phyloP scores from a whole-genome alignment of 2,888 invertebrate species.

The Orthosia cruda region DNA sequence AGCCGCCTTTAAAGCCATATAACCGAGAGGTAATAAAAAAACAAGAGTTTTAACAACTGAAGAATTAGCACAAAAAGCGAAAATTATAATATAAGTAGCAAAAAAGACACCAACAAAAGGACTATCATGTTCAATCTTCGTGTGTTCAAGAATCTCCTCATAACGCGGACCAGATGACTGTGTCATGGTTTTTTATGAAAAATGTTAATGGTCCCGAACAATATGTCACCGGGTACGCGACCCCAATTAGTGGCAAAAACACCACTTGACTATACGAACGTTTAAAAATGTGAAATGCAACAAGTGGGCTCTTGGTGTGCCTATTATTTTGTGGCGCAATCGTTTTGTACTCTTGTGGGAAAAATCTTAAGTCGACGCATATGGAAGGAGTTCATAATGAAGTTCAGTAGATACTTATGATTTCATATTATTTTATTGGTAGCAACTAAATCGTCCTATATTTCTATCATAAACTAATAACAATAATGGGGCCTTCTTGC shows the following conservation, averaged over 20 bases:
- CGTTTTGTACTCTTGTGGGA: conserved; percentile 32
- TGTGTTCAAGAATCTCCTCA: conserved; percentile 31
- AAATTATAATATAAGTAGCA: conserved; percentile 8
- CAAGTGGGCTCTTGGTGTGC: conserved; percentile 66
- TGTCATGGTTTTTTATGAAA: conserved; percentile 66
- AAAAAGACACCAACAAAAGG: conserved; percentile 13
- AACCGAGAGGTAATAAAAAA: not conserved
- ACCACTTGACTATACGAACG: conserved; percentile 63
- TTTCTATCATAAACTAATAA: not conserved
- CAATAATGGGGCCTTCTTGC: not conserved
- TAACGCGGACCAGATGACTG: conserved; percentile 65
- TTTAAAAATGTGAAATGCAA: conserved; percentile 68
- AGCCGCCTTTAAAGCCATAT: not conserved
- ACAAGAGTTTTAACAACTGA: not conserved
- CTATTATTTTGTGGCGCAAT: conserved; percentile 46
- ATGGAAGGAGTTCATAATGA: conserved; percentile 9
- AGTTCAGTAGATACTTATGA: not conserved
- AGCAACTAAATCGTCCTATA: not conserved
- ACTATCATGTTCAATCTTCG: conserved; percentile 33
- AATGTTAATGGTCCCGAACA: conserved; percentile 65
- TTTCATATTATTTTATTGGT: not conserved
- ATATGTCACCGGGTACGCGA: conserved; percentile 57
- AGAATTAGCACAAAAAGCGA: conserved; percentile 8
- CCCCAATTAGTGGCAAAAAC: conserved; percentile 70
- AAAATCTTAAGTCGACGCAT: conserved; percentile 6